These are phyloP conservation scores for Eurystomus glaucurus DNA, from an alignment of 2,797 vertebrate species.

Conservation along the genomic window DNA sequence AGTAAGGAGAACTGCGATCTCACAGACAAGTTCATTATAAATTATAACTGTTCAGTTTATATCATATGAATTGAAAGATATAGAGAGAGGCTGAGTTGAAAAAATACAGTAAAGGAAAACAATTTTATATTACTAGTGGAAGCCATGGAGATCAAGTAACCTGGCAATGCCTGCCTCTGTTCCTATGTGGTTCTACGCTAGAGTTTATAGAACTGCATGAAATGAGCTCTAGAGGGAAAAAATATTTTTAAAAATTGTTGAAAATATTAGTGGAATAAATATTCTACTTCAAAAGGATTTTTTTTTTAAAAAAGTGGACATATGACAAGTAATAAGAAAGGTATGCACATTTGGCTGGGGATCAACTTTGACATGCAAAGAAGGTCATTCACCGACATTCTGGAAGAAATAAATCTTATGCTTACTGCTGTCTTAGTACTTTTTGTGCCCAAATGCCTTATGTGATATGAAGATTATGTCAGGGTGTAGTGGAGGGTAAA, in stretches of 20 bases:
- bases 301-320: not conserved
- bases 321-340: not conserved
- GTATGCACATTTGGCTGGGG: not conserved
- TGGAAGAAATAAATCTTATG: not conserved
- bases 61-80: not conserved
- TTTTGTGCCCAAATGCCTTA: not conserved
- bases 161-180: not conserved
- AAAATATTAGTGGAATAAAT: not conserved
- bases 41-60: not conserved
- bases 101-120: not conserved
- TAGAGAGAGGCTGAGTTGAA: not conserved
- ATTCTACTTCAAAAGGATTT: not conserved
- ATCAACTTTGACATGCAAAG: not conserved
- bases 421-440: not conserved
- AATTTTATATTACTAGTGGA: not conserved
- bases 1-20: not conserved
- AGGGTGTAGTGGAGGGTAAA: not conserved
- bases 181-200: not conserved
- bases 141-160: not conserved
- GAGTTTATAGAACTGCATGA: not conserved
- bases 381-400: not conserved
- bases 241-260: rapidly evolving
- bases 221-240: not conserved
- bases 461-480: not conserved
- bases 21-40: not conserved